Conservation (phyloP, 2,113 vertebrate genomes). For the Dermatemys mawii region DNA sequence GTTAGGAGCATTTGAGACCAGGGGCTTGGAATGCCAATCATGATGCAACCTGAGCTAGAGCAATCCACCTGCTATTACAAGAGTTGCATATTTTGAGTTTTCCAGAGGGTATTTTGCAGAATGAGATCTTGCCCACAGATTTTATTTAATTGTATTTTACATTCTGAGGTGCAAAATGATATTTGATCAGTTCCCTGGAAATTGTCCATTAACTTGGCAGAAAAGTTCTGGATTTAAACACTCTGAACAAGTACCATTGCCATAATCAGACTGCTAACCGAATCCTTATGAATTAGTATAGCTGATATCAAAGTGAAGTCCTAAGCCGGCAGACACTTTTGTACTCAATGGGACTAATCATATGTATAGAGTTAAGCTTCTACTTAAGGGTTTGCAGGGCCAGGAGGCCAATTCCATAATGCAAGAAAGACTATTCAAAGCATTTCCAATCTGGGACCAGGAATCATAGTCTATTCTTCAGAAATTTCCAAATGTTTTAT, state of each 20-base stretch:
- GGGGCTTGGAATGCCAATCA: background rate
- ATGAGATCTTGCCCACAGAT: background rate
- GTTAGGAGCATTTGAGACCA: background rate
- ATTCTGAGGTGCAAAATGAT: background rate
- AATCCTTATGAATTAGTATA: background rate
- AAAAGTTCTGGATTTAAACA: background rate
- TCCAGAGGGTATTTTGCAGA: background rate
- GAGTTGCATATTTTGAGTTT: background rate
- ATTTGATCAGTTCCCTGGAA: background rate
- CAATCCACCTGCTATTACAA: background rate
- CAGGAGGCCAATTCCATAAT: background rate
- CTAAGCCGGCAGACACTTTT: background rate
- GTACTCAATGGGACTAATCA: background rate
- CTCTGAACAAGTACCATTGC: background rate
- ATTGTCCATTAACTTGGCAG: background rate
- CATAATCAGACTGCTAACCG: background rate
- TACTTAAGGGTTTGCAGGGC: background rate
- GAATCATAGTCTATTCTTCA: background rate
- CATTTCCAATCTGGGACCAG: background rate
- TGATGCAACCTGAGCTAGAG: background rate
- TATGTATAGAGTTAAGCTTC: background rate
- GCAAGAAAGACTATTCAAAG: background rate
- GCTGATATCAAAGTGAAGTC: background rate
- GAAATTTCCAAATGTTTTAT: background rate
- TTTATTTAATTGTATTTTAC: background rate